A percentile compares a stretch with the other conserved stretches of the same genome.
Conservation (phyloP, 2,888 invertebrate species). For the Nomada fucata region DNA sequence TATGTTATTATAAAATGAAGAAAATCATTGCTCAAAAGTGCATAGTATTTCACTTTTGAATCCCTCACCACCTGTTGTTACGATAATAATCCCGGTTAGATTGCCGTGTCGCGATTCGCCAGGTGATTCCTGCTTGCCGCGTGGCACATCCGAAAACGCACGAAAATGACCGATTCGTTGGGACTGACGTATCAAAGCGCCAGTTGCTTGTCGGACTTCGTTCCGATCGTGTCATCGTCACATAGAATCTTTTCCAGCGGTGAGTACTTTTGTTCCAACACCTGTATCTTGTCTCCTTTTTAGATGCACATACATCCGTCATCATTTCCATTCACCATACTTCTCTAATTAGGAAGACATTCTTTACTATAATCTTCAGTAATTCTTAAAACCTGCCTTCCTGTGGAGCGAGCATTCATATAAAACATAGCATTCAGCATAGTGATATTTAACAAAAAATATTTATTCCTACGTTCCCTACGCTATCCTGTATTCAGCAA, state of each 20-base stretch:
- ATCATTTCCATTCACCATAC: not conserved
- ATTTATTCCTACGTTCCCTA: not conserved
- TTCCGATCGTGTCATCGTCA: constrained; percentile 14
- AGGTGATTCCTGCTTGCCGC: constrained; percentile 67
- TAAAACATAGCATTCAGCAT: not conserved
- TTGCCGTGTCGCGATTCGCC: constrained; percentile 36
- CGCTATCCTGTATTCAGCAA: too few species aligned
- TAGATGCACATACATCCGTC: not conserved
- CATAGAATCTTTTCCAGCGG: constrained; percentile 6
- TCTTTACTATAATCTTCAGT: not conserved
- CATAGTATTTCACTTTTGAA: constrained; percentile 13
- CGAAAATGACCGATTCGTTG: constrained; percentile 61
- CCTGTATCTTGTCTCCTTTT: not conserved
- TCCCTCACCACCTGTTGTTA: constrained; percentile 52
- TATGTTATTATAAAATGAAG: not conserved
- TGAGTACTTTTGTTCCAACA: constrained; percentile 24
- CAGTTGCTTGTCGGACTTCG: constrained; percentile 64
- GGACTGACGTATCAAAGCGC: constrained; percentile 35
- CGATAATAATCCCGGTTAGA: constrained; percentile 43
- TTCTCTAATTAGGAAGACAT: not conserved
- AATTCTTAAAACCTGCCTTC: not conserved
- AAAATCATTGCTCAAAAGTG: not conserved
- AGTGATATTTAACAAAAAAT: too few species aligned
- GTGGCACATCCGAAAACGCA: constrained; percentile 65
- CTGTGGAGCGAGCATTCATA: not conserved